phyloP scores from a whole-genome alignment of 2,797 vertebrate species.

The Clamator glandarius region DNA sequence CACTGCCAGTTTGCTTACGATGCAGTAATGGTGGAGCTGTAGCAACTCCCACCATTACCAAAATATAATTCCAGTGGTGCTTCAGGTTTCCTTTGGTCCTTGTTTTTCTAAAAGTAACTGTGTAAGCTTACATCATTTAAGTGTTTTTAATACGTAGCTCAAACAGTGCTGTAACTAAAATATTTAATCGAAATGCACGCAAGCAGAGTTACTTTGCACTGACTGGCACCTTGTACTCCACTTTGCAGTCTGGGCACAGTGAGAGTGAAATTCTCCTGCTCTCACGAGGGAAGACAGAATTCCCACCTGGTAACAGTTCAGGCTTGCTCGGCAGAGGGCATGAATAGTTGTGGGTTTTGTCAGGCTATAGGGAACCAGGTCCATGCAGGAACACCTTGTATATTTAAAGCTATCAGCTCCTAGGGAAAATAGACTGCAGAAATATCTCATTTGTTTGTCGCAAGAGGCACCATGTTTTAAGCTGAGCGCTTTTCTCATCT shows the following conservation, averaged over 20 bases:
- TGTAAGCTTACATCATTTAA: neutral
- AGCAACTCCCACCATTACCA: neutral
- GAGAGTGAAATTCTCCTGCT: neutral
- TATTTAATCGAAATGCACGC: neutral
- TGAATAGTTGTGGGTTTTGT: neutral
- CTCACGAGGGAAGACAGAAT: neutral
- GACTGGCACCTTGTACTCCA: neutral
- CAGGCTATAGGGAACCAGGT: neutral
- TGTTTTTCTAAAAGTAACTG: neutral
- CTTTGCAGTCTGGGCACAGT: neutral
- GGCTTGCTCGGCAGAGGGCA: accelerated
- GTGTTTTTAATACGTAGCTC: neutral
- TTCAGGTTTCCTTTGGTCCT: neutral
- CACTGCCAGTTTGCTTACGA: neutral
- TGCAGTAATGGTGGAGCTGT: neutral
- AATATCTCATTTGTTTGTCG: neutral
- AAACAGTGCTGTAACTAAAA: neutral
- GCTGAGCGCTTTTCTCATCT: neutral
- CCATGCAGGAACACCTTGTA: neutral
- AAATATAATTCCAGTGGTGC: neutral
- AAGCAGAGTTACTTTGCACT: neutral
- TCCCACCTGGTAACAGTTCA: neutral
- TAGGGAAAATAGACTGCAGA: neutral
- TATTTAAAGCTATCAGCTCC: neutral
- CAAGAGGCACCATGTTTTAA: neutral